These are phyloP conservation scores for Machimus rusticus DNA, from an alignment of 2,888 invertebrate genomes.

Conservation along the genomic window DNA sequence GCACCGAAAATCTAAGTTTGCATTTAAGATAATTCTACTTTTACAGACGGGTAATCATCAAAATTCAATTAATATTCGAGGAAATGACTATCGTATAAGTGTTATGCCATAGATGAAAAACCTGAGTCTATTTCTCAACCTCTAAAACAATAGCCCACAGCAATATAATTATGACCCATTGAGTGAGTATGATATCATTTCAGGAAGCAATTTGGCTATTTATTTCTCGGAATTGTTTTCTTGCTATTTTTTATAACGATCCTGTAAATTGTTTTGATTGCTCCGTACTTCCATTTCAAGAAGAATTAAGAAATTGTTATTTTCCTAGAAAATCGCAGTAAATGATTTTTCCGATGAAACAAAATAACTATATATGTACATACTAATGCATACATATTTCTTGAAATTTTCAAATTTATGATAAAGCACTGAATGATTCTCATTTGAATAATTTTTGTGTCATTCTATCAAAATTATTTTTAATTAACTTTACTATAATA, in stretches of 20 bases:
- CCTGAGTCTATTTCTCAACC: not conserved
- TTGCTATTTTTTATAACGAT: not conserved
- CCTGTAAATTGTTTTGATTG: not conserved
- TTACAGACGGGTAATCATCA: no score
- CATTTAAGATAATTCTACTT: no score
- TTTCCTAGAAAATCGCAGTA: not conserved
- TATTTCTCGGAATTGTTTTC: not conserved
- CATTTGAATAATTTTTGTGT: not conserved
- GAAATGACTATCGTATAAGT: not conserved
- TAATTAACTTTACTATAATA: no score
- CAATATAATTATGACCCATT: not conserved
- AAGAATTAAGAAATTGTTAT: not conserved
- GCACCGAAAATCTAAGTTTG: no score
- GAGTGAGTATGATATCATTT: not conserved
- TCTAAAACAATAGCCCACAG: not conserved
- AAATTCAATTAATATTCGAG: not conserved
- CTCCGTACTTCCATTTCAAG: not conserved
- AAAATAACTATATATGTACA: not conserved
- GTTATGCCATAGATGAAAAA: not conserved
- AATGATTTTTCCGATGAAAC: not conserved
- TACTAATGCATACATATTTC: no score
- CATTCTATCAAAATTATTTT: not conserved
- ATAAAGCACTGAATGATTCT: not conserved
- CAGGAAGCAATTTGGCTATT: not conserved
- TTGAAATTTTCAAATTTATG: not conserved